These are phyloP conservation scores for Elaphurus davidianus DNA, from an alignment of 2,113 vertebrate genomes.

Conservation along the genomic window DNA sequence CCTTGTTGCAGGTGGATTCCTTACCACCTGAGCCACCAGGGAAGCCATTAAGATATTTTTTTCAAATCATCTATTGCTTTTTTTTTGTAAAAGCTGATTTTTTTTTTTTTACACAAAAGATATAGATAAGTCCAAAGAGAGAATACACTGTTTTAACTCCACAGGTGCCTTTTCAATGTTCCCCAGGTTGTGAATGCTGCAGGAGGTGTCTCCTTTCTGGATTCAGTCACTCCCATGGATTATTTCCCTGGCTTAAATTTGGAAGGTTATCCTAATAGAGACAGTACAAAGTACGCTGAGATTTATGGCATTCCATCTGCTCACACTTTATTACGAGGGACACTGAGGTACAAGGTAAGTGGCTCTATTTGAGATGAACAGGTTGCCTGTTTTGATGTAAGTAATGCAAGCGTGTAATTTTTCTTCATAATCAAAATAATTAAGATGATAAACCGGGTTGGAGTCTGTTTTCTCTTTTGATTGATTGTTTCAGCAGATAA, in stretches of 20 bases:
- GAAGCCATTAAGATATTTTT: background rate
- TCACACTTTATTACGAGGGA: conserved; percentile 93
- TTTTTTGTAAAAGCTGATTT: background rate
- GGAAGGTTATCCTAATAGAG: conserved; percentile 96
- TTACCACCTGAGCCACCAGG: background rate
- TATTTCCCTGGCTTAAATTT: conserved; percentile 95
- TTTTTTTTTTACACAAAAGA: background rate
- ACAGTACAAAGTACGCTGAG: conserved; percentile 93
- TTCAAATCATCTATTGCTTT: background rate
- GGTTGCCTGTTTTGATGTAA: background rate
- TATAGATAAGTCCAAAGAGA: background rate
- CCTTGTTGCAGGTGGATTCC: background rate
- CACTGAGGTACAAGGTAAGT: conserved; percentile 92
- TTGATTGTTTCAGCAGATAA: background rate
- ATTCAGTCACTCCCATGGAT: conserved; percentile 87
- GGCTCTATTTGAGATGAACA: background rate
- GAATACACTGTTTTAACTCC: background rate
- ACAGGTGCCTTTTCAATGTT: background rate
- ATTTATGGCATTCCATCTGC: conserved; percentile 91
- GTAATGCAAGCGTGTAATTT: background rate
- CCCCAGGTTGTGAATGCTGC: conserved; percentile 84
- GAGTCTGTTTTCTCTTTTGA: background rate
- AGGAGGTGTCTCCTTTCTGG: conserved; percentile 89
- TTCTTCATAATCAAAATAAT: background rate
- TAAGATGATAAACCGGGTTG: background rate